Base-by-base conservation (phyloP, 2,888 invertebrate genomes). In the Aromia moschata region DNA sequence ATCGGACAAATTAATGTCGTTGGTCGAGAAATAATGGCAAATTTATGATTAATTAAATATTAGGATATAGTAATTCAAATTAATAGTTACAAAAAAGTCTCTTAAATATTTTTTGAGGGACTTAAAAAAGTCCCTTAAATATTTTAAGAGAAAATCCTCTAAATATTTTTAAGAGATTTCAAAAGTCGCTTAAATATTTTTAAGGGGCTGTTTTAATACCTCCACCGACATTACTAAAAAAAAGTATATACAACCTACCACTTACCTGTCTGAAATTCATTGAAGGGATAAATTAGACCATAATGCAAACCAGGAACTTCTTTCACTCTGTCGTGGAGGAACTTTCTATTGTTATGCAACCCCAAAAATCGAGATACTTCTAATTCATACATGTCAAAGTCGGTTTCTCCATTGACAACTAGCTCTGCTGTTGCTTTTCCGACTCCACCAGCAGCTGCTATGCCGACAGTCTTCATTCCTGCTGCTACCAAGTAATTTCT, bases 391-490 rank as follows among this genome's bases (percentile, higher is more conserved):
- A 96, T 87, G 77, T 97, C 96, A 67, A 91, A 84, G 18, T 88
- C 87, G 0, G 94, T 89, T 64, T 88, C 87, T 0, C 93, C 93
- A 63, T 91, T 89, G 0, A 91, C 86, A 40, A 98, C 94, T 76
- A 93, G 87, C 78, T 97, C 94, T 0, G 92, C 93, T 0, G 96
- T 89, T 0, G 93, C 89, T 72, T 91, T 87, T 0, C 97, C 98
- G n/a, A 97, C 91, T 2, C 98, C 98, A 0, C 96, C 97, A 0
- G 96, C 95, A 5, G 95, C 93, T 1, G 94, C 93, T 43, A 97
- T 91, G n/a, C 98, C 98, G 20, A 94, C 91, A 0, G 96, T 95
- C 83, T 96, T 96, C 91, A 97, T 94, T 1, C 98, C 98, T 33
- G 96, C 94, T 0, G 97, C 96, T 36, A 98, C 90, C 78, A 89